These are phyloP conservation scores for Heliornis fulica DNA, from an alignment of 2,113 vertebrate species.

Conservation along the genomic window DNA sequence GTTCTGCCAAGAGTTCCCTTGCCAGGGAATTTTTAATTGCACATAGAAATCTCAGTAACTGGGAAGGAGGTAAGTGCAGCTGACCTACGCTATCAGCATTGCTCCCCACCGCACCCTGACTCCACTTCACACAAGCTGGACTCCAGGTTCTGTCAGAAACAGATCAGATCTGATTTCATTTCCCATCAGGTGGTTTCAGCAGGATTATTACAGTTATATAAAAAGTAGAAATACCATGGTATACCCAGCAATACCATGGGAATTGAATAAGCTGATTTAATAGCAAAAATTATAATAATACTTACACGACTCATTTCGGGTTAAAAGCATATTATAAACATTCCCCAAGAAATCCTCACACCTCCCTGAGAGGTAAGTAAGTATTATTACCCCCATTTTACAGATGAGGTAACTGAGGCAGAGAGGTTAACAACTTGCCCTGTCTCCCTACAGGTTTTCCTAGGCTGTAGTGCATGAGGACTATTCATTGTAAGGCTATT, in stretches of 20 bases:
- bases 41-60: neutral
- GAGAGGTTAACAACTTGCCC: neutral
- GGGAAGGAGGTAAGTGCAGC: neutral
- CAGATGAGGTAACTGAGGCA: slow-evolving; percentile 42
- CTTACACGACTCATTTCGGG: slow-evolving; percentile 29
- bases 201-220: slow-evolving; percentile 68
- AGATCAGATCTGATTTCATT: neutral
- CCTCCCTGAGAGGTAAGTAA: neutral
- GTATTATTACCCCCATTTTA: neutral
- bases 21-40: neutral
- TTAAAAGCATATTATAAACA: slow-evolving; percentile 42
- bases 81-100: neutral
- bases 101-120: neutral
- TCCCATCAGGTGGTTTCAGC: slow-evolving; percentile 10
- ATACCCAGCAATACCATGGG: slow-evolving; percentile 27
- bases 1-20: neutral
- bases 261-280: neutral
- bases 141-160: slow-evolving; percentile 32
- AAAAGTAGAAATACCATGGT: slow-evolving; percentile 73
- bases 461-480: neutral
- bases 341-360: neutral
- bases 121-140: neutral
- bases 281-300: slow-evolving; percentile 52
- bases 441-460: neutral
- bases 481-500: slow-evolving; percentile 32